Percentiles rank a stretch among this genome's conserved stretches.
These are phyloP conservation scores for Enteromius thamalakanensis DNA, from an alignment of 2,797 vertebrate species.

Conservation along the genomic window DNA sequence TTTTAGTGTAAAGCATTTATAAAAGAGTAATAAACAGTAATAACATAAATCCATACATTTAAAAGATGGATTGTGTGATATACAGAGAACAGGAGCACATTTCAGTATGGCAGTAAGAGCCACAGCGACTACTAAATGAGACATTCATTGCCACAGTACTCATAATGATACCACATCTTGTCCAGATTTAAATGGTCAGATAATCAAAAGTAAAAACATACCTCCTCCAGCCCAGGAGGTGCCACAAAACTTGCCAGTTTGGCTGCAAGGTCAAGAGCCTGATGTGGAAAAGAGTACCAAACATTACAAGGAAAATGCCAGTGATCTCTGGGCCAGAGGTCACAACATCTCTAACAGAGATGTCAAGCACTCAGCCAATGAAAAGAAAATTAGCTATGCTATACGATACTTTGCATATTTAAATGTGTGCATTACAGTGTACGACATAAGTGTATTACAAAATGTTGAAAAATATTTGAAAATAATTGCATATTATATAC, in stretches of 20 bases:
- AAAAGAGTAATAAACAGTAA: not conserved
- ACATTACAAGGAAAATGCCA: slow-evolving; percentile 68
- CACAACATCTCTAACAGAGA: slow-evolving; percentile 48
- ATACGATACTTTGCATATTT: not conserved
- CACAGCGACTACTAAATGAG: slow-evolving; percentile 3
- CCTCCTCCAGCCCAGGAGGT: slow-evolving; percentile 76
- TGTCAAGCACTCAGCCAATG: slow-evolving; percentile 8
- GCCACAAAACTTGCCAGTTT: slow-evolving; percentile 78
- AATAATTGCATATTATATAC: not conserved
- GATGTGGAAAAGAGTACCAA: slow-evolving; percentile 74
- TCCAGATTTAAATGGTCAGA: slow-evolving; percentile 11
- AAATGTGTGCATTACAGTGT: not conserved
- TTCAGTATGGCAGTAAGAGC: not conserved
- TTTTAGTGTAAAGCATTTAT: not conserved
- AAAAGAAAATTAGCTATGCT: not conserved
- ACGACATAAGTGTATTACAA: not conserved
- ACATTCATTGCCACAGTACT: not conserved
- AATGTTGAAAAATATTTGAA: not conserved
- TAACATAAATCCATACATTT: not conserved
- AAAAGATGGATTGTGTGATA: not conserved
- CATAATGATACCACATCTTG: slow-evolving; percentile 16
- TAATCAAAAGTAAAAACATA: slow-evolving; percentile 61
- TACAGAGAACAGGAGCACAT: not conserved
- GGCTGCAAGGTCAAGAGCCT: slow-evolving; percentile 78
- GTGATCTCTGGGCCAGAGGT: slow-evolving; percentile 48